Evolutionary conservation across 2,113 vertebrate genomes (phyloP), one percentile per base, ranked within the genome.

Genomic region (Anoura caudifer): DNA sequence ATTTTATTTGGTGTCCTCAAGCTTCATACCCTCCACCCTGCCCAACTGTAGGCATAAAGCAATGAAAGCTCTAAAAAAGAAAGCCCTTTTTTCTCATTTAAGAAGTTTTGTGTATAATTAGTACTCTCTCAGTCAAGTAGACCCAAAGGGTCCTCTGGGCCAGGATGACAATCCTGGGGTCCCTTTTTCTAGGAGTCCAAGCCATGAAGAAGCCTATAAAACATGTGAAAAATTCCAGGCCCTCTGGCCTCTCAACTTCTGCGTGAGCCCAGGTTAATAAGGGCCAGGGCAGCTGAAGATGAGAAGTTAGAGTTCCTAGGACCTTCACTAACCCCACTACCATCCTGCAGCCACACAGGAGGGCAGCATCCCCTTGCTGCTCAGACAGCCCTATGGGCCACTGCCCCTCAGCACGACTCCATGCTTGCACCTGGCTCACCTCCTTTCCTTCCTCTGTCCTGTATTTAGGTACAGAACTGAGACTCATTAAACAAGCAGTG

Each of bases 11-110:
- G 5, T 81, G 77, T 76, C 12, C n/a, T 81, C 24, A 72, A 81
- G 19, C 14, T 87, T 95, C 59, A 75, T 0, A 63, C 20, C 36
- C 15, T 47, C 61, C 4, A 59, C 36, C 33, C n/a, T 50, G 14
- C 24, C 47, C 54, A 80, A 67, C n/a, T 36, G 47, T 61, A 97
- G 47, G 17, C 88, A 90, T 38, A 65, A 91, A 41, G 22, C 22
- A 96, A 83, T 13, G 15, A 83, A 95, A n/a, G 70, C 7, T 33
- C 43, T 89, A 52, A 59, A 73, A 96, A 92, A 82, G 33, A 82
- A 96, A 95, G 36, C 19, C 56, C 63, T 59, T 84, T 84, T 86
- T 83, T 59, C 52, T 65, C 54, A 86, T 28, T 70, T 19, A 41
- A 89, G 56, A 67, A 89, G 33, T 63, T 87, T 50, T 79, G 36